phyloP scores from a whole-genome alignment of 2,888 invertebrate species.

The Xestoiulus laeticollis region DNA sequence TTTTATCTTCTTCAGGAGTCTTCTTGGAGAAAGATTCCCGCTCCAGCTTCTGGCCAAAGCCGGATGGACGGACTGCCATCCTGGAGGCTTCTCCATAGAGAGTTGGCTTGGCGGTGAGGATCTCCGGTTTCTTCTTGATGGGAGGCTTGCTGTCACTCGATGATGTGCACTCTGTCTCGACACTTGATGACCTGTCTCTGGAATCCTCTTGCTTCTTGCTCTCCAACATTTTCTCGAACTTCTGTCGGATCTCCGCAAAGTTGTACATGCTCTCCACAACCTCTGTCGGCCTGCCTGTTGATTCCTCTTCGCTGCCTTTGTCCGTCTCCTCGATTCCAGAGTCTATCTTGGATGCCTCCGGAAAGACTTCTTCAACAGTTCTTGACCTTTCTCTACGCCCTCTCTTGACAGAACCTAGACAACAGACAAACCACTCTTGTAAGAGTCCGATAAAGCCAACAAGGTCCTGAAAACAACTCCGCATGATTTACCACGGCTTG shows the following conservation, averaged over 20 bases:
- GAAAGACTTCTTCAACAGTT: background rate
- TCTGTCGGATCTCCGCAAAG: slow-evolving; percentile 44
- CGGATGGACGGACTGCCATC: background rate
- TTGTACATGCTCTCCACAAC: slow-evolving; percentile 53
- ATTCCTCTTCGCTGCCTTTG: background rate
- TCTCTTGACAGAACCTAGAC: background rate
- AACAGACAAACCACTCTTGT: background rate
- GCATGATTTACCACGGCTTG: background rate
- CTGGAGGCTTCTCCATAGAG: background rate
- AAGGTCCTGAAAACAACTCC: background rate
- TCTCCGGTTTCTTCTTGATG: slow-evolving; percentile 42
- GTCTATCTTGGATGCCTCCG: background rate
- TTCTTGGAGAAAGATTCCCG: slow-evolving; percentile 11
- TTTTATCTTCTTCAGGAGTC: background rate
- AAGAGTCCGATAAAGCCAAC: background rate
- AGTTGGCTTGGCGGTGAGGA: slow-evolving; percentile 5
- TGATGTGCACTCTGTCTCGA: slow-evolving; percentile 41
- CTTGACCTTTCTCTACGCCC: background rate
- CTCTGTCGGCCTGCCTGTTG: background rate
- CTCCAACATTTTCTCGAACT: slow-evolving; percentile 50
- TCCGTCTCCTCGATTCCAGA: slow-evolving; percentile 32
- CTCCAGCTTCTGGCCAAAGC: slow-evolving; percentile 46
- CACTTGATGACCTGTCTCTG: slow-evolving; percentile 50
- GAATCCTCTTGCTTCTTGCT: background rate
- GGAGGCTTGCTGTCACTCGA: slow-evolving; percentile 20